A percentile compares a stretch with the other conserved stretches of the same genome.
Evolutionary conservation across 2,888 invertebrate genomes (phyloP).

Genomic region (Stenodera caucasica): DNA sequence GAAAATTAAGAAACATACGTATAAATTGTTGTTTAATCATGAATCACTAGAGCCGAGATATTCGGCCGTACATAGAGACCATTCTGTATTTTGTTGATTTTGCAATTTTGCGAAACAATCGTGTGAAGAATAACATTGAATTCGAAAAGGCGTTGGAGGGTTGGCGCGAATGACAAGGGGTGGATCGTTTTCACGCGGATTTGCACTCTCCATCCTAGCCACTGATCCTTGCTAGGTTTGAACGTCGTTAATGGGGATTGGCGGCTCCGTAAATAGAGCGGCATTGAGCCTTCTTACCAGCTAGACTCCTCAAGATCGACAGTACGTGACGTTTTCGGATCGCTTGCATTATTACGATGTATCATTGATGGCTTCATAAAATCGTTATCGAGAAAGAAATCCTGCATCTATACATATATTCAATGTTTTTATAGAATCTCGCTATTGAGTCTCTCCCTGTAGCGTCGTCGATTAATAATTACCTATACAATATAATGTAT

Average conservation of each 20-base stretch:
- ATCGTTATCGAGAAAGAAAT: too few species aligned
- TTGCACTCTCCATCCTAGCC: constrained; percentile 48
- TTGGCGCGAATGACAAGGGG: constrained; percentile 41
- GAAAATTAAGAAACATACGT: too few species aligned
- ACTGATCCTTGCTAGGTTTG: constrained; percentile 49
- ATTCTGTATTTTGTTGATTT: too few species aligned
- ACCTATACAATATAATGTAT: not conserved
- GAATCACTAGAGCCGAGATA: too few species aligned
- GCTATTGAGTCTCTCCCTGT: not conserved
- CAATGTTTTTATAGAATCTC: too few species aligned
- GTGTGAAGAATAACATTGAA: constrained; percentile 22
- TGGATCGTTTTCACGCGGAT: constrained; percentile 54
- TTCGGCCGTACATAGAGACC: too few species aligned
- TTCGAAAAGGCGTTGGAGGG: constrained; percentile 29
- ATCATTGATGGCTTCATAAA: constrained; percentile 3
- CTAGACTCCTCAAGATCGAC: constrained; percentile 30
- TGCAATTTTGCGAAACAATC: too few species aligned
- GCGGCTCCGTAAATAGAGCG: constrained; percentile 57
- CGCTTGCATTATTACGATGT: constrained; percentile 18
- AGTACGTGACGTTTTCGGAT: constrained; percentile 29
- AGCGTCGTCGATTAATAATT: not conserved
- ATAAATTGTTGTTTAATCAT: too few species aligned
- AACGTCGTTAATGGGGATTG: constrained; percentile 55
- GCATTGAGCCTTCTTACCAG: constrained; percentile 54
- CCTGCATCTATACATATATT: too few species aligned